Conservation (phyloP, 2,888 invertebrate species). For the Cosmia pyralina region DNA sequence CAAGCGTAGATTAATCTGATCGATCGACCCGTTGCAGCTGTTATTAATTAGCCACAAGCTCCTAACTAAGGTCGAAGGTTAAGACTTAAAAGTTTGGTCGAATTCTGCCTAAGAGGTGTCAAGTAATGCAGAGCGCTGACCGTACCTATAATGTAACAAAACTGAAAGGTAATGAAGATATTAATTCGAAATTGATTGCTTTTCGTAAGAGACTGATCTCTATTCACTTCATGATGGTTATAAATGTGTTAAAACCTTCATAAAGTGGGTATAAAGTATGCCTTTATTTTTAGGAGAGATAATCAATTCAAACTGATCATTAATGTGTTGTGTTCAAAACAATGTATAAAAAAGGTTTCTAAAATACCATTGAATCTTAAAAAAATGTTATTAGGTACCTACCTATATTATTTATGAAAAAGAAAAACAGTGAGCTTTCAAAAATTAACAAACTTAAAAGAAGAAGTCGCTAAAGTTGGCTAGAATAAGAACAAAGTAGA, state of each 20-base stretch:
- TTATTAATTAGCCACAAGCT: too few relatives aligned
- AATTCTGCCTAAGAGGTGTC: too few relatives aligned
- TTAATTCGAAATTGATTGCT: conserved; percentile 5
- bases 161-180: not conserved
- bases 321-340: conserved; percentile 4
- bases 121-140: too few relatives aligned
- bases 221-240: conserved; percentile 12
- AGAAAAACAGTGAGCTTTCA: conserved; percentile 39
- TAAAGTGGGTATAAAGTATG: conserved; percentile 4
- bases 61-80: too few relatives aligned
- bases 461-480: conserved; percentile 36
- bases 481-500: conserved; percentile 54
- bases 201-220: conserved; percentile 43
- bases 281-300: conserved; percentile 26
- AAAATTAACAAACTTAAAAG: conserved; percentile 1
- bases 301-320: conserved; percentile 4
- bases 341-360: not conserved
- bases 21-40: too few relatives aligned
- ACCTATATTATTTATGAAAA: conserved; percentile 22
- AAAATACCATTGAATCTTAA: conserved; percentile 8
- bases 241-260: not conserved
- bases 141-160: not conserved
- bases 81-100: too few relatives aligned
- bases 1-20: too few relatives aligned
- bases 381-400: not conserved